A percentile compares a stretch with the other conserved stretches of the same genome.
Evolutionary conservation across 2,888 invertebrate species (phyloP).

Genomic region (Oscheius onirici): DNA sequence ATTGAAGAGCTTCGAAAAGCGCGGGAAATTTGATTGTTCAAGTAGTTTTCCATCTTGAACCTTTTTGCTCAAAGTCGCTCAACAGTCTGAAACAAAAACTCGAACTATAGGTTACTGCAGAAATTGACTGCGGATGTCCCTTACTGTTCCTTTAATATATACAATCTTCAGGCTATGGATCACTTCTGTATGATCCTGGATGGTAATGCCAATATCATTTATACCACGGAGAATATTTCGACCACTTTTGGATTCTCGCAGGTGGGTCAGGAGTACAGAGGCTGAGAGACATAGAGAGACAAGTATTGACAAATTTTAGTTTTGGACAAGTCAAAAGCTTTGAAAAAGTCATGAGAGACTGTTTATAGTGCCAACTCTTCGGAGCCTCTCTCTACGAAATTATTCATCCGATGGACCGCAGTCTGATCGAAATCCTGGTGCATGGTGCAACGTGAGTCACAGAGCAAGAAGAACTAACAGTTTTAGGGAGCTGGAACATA

Average conservation of each 20-base stretch:
- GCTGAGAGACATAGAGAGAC: no score
- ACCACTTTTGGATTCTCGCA: constrained; percentile 8
- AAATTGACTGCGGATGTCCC: not conserved
- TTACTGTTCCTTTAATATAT: not conserved
- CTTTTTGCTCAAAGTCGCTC: not conserved
- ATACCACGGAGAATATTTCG: constrained; percentile 8
- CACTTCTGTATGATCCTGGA: constrained; percentile 1
- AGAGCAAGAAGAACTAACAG: not conserved
- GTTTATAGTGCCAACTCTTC: not conserved
- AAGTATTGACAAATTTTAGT: no score
- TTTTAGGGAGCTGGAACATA: not conserved
- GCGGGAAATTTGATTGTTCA: not conserved
- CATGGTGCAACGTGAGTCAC: not conserved
- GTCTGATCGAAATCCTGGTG: not conserved
- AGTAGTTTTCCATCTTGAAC: not conserved
- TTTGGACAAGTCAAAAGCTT: no score
- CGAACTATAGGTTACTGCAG: no score
- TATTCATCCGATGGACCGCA: not conserved
- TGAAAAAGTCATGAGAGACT: no score
- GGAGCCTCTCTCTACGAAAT: not conserved
- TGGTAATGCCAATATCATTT: not conserved
- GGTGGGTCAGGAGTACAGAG: no score
- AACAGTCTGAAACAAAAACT: no score
- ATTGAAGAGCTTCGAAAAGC: not conserved
- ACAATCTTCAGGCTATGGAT: constrained; percentile 1